Conservation (phyloP, 2,113 vertebrate species). For the Ranitomeya variabilis region DNA sequence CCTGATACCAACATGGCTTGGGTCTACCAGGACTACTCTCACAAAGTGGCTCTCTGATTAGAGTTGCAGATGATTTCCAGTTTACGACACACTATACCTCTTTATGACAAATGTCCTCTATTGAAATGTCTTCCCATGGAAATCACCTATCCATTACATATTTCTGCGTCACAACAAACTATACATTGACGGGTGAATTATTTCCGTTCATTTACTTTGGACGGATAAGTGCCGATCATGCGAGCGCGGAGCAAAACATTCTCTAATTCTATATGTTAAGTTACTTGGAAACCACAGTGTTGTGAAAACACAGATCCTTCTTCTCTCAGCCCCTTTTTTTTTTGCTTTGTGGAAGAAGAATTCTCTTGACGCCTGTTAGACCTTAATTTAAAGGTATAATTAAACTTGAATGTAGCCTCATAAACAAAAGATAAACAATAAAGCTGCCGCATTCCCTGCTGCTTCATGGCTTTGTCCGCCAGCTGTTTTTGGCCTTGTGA, state of each 20-base stretch:
- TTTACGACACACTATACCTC: neutral
- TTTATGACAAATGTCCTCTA: neutral
- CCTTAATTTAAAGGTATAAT: constrained; percentile 99
- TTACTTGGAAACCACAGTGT: constrained; percentile 71
- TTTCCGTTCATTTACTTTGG: neutral
- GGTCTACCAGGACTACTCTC: no score
- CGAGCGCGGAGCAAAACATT: constrained; percentile 18
- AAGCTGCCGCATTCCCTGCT: constrained; percentile 91
- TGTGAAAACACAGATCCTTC: constrained; percentile 66
- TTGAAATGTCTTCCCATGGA: neutral
- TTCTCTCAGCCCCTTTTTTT: constrained; percentile 57
- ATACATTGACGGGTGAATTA: neutral
- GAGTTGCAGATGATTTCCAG: no score
- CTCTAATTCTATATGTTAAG: constrained; percentile 65
- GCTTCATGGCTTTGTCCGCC: constrained; percentile 95
- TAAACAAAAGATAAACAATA: constrained; percentile 99
- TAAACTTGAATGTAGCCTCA: constrained; percentile 99
- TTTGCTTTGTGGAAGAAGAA: constrained; percentile 78
- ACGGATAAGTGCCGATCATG: constrained; percentile 12
- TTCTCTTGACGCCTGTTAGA: constrained; percentile 95
- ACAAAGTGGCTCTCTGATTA: no score
- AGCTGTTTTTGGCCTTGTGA: constrained; percentile 94
- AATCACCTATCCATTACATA: neutral
- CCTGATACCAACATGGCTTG: no score
- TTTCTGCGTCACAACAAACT: neutral